Conservation (phyloP, 30 jellyfish, hydroid and myxozoan genomes). For the Nemopilema nomurai region DNA sequence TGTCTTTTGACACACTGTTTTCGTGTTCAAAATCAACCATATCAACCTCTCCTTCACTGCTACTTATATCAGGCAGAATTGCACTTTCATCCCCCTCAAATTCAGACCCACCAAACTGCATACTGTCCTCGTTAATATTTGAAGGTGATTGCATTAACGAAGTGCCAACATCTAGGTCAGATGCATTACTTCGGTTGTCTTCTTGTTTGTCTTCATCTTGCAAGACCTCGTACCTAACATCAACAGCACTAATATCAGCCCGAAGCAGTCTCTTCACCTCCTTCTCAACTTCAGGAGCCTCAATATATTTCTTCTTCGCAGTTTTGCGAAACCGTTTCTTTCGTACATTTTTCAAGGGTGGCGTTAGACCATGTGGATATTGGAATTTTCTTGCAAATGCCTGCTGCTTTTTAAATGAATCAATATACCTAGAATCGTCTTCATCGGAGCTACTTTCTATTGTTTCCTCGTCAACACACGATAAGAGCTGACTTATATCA, state of each 20-base stretch:
- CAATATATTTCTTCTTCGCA: constrained; percentile 94
- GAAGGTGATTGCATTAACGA: constrained; percentile 54
- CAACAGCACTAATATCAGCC: constrained; percentile 98
- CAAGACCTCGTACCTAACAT: constrained; percentile 86
- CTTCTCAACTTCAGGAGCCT: constrained; percentile 96
- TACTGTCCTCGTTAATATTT: constrained; percentile 63
- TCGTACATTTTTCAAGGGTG: constrained; percentile 94
- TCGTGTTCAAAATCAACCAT: constrained; percentile 26
- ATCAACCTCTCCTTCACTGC: constrained; percentile 95
- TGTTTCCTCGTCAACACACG: constrained; percentile 77
- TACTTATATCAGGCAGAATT: constrained; percentile 92
- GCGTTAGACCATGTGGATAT: constrained; percentile 95
- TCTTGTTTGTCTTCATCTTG: constrained; percentile 86
- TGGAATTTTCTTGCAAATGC: constrained; percentile 73
- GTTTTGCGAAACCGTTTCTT: constrained; percentile 95
- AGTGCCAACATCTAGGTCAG: constrained; percentile 87
- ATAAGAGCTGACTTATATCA: constrained; percentile 83
- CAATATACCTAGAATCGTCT: constrained; percentile 61
- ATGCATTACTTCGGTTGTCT: constrained; percentile 71
- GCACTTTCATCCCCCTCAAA: constrained; percentile 69
- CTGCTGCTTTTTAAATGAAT: constrained; percentile 77
- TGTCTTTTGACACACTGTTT: constrained; percentile 33
- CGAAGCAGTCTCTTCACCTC: constrained; percentile 92
- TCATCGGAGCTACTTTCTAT: constrained; percentile 87
- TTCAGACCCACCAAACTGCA: constrained; percentile 71